phyloP scores from a whole-genome alignment of 1,140 invertebrate species.

The Zaprionus inermis region DNA sequence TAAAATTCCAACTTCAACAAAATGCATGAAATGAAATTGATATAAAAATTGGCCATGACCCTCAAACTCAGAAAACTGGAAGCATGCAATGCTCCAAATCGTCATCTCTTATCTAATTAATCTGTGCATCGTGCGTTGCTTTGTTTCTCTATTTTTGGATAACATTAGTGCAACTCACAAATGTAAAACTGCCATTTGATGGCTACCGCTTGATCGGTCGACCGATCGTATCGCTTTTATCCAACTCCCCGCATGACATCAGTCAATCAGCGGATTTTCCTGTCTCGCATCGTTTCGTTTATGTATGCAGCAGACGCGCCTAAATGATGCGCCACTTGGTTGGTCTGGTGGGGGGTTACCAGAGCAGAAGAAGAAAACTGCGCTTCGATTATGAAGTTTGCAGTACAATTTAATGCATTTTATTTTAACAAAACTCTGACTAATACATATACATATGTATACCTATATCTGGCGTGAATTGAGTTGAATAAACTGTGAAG shows the following conservation, averaged over 20 bases:
- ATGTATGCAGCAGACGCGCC: constrained; percentile 34
- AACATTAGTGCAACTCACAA: constrained; percentile 48
- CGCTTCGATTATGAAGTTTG: neutral
- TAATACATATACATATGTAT: neutral
- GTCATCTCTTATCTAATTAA: constrained; percentile 41
- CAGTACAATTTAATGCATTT: constrained; percentile 7
- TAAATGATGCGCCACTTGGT: constrained; percentile 11
- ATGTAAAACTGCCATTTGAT: constrained; percentile 57
- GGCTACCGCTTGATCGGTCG: constrained; percentile 38
- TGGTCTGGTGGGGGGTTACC: too few relatives aligned
- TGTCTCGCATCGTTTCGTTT: constrained; percentile 1
- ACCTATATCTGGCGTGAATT: neutral
- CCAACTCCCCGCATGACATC: constrained; percentile 39
- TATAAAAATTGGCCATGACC: constrained; percentile 48
- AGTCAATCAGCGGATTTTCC: constrained; percentile 51
- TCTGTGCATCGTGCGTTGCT: neutral
- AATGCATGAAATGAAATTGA: constrained; percentile 28
- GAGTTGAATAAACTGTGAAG: constrained; percentile 43
- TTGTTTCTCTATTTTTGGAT: constrained; percentile 16
- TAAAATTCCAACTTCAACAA: constrained; percentile 7
- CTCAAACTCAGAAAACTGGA: constrained; percentile 55
- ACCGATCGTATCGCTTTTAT: neutral
- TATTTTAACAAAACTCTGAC: neutral
- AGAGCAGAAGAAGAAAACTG: neutral
- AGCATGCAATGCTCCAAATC: constrained; percentile 29